Conservation (phyloP, 2,797 vertebrate genomes). For the Gobio occitaniae region DNA sequence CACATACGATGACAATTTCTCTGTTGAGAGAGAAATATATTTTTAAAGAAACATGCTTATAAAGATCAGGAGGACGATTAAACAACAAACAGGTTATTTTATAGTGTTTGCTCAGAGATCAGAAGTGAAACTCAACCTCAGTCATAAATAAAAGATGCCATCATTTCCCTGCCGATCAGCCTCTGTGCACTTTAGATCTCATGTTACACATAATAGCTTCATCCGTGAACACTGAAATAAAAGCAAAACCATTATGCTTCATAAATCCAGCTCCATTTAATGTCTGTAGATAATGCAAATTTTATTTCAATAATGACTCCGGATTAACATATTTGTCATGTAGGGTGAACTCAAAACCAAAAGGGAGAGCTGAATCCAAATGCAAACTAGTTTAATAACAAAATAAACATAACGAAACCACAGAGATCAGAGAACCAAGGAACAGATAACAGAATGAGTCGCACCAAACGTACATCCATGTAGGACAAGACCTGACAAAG, state of each 20-base stretch:
- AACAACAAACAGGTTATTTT: not conserved
- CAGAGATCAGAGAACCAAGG: no score
- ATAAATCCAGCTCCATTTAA: no score
- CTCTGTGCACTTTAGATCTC: slow-evolving; percentile 21
- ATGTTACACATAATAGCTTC: slow-evolving; percentile 17
- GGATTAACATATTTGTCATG: not conserved
- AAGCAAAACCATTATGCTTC: not conserved
- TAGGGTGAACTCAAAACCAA: no score
- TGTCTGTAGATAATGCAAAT: not conserved
- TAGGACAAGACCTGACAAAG: no score
- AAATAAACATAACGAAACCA: no score
- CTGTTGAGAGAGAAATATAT: no score
- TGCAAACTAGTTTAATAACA: no score
- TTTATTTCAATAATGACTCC: not conserved
- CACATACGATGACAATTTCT: no score
- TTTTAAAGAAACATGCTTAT: no score
- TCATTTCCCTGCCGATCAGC: slow-evolving; percentile 1
- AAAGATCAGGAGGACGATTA: not conserved
- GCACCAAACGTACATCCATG: no score
- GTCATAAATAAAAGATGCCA: slow-evolving; percentile 66
- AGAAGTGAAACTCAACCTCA: slow-evolving; percentile 52
- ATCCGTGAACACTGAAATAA: slow-evolving; percentile 27
- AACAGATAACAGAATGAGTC: no score
- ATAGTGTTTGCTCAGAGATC: not conserved
- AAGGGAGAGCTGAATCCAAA: no score